phyloP scores from a whole-genome alignment of 2,113 vertebrate genomes.

The Melierax canorus region DNA sequence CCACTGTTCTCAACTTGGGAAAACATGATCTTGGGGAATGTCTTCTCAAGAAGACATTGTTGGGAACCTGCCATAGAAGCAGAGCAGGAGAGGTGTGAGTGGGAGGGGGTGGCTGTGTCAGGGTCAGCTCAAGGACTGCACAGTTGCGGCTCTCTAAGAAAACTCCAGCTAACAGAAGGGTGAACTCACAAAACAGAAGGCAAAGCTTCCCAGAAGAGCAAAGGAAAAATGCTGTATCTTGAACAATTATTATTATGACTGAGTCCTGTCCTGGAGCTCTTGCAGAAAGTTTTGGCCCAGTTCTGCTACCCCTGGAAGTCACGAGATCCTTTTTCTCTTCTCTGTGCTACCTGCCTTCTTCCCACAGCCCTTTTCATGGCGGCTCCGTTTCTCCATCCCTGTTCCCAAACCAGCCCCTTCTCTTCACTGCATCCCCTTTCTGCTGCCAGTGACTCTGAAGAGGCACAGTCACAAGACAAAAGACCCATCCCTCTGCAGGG shows the following conservation, averaged over 20 bases:
- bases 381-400: background rate
- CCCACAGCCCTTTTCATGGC: background rate
- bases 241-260: background rate
- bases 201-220: background rate
- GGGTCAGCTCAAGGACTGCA: background rate
- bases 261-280: background rate
- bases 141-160: background rate
- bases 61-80: background rate
- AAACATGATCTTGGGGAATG: background rate
- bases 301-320: background rate
- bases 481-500: background rate
- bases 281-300: background rate
- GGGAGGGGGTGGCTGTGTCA: background rate
- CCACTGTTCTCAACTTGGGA: background rate
- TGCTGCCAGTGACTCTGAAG: background rate
- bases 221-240: background rate
- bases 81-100: background rate
- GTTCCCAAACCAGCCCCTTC: background rate
- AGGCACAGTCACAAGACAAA: background rate
- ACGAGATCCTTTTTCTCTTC: background rate
- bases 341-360: background rate
- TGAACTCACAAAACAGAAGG: background rate
- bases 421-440: background rate
- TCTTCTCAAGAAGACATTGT: background rate
- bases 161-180: background rate